These are phyloP conservation scores for Argyra leucocephala DNA, from an alignment of 2,888 invertebrate species.

Conservation along the genomic window DNA sequence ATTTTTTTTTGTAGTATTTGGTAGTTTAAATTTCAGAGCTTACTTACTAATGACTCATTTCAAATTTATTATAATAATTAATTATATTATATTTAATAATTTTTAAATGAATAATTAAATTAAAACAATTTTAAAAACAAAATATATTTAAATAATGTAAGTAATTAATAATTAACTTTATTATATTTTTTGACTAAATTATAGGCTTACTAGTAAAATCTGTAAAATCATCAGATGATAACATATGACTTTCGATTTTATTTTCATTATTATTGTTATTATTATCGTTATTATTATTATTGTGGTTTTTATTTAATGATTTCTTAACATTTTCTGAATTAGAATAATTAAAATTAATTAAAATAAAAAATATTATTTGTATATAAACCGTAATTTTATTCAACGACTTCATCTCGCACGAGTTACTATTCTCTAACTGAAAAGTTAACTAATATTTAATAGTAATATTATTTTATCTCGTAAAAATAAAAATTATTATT, in stretches of 20 bases:
- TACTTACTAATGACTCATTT: no score
- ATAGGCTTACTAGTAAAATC: background rate
- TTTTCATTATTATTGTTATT: background rate
- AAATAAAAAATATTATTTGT: background rate
- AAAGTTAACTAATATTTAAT: constrained; percentile 2
- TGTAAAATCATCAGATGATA: background rate
- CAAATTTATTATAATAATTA: no score
- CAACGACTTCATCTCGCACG: background rate
- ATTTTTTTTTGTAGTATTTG: no score
- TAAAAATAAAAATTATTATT: no score
- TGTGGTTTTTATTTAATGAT: background rate
- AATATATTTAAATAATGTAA: no score
- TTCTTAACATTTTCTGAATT: background rate
- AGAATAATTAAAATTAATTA: background rate
- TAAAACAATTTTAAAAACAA: no score
- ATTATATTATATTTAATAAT: no score
- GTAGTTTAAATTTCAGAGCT: no score
- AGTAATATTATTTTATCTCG: background rate
- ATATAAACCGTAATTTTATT: background rate
- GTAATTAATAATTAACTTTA: no score
- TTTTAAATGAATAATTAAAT: no score
- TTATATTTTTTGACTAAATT: no score
- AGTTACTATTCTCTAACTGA: background rate
- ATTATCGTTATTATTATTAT: background rate
- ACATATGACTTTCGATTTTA: background rate